A percentile compares a stretch with the other conserved stretches of the same genome.
Evolutionary conservation across 2,888 invertebrate species (phyloP).

Genomic region (Cotesia congregata): DNA sequence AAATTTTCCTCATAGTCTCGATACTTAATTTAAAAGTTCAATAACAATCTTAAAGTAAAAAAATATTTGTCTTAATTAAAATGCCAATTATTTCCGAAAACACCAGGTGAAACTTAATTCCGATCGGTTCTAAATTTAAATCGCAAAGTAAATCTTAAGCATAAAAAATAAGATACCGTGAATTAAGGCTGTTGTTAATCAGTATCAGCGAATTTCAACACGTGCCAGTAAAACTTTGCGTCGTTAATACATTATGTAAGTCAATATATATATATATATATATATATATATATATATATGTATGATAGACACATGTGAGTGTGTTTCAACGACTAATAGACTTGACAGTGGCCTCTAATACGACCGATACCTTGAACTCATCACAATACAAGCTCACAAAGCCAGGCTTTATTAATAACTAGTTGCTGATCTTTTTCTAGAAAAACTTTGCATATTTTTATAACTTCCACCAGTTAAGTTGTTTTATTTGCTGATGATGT

Average conservation of each 20-base stretch:
- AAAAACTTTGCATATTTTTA: constrained; percentile 5
- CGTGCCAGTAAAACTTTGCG: neutral
- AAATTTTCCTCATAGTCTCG: no score
- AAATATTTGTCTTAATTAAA: no score
- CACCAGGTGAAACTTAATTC: no score
- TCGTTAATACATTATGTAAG: neutral
- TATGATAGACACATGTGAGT: constrained; percentile 6
- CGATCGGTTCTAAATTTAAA: no score
- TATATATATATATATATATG: constrained; percentile 17
- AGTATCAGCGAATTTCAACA: neutral
- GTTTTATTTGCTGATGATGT: constrained; percentile 9
- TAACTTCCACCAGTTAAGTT: neutral
- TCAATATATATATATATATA: neutral
- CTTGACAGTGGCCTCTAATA: constrained; percentile 39
- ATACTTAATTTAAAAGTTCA: no score
- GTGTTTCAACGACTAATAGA: constrained; percentile 17
- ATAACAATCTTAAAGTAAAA: no score
- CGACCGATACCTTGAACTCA: constrained; percentile 38
- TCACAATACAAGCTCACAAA: constrained; percentile 26
- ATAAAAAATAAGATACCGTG: neutral
- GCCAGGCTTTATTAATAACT: constrained; percentile 35
- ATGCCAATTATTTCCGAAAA: no score
- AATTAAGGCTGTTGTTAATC: neutral
- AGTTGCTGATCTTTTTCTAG: constrained; percentile 2
- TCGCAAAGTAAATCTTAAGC: neutral